Percentiles rank a stretch among this genome's conserved stretches.
These are phyloP conservation scores for Bradypodion ventrale DNA, from an alignment of 2,797 vertebrate genomes.

Conservation along the genomic window DNA sequence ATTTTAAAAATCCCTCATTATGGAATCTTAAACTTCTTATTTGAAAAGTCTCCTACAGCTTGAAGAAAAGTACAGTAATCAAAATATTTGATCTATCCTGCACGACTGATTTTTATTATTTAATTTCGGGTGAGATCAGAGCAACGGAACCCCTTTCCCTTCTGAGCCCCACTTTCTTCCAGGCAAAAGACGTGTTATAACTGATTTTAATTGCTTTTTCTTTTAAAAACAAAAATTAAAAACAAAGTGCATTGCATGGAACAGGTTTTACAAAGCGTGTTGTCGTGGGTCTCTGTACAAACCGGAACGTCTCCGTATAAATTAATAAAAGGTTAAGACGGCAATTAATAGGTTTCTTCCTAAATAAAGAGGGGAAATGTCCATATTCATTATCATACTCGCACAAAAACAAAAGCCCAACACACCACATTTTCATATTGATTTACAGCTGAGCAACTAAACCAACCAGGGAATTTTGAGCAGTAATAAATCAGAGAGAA, in stretches of 20 bases:
- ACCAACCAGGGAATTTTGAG: slow-evolving; percentile 67
- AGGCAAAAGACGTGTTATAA: slow-evolving; percentile 73
- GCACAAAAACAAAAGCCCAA: slow-evolving; percentile 67
- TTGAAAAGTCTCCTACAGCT: too few relatives aligned
- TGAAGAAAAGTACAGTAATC: slow-evolving; percentile 37
- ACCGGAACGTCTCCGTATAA: slow-evolving; percentile 84
- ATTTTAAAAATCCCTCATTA: neutral
- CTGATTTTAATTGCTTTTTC: slow-evolving; percentile 80
- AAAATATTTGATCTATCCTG: neutral
- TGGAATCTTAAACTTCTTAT: neutral
- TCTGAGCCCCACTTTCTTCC: slow-evolving; percentile 57
- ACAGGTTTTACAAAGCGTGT: slow-evolving; percentile 78
- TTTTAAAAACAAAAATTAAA: slow-evolving; percentile 61
- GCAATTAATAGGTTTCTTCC: slow-evolving; percentile 76
- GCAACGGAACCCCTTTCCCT: slow-evolving; percentile 59
- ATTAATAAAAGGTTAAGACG: slow-evolving; percentile 84
- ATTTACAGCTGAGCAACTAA: slow-evolving; percentile 76
- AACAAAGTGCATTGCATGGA: slow-evolving; percentile 90
- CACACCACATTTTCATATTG: slow-evolving; percentile 71
- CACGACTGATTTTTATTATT: slow-evolving; percentile 63
- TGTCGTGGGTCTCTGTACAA: slow-evolving; percentile 77
- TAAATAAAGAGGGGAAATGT: slow-evolving; percentile 72
- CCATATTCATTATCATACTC: slow-evolving; percentile 84
- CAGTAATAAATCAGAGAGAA: slow-evolving; percentile 66
- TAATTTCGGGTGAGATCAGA: slow-evolving; percentile 64